Percentiles rank a stretch among this genome's conserved stretches.
These are phyloP conservation scores for Nothoprocta pentlandii DNA, from an alignment of 2,113 vertebrate genomes.

Conservation along the genomic window DNA sequence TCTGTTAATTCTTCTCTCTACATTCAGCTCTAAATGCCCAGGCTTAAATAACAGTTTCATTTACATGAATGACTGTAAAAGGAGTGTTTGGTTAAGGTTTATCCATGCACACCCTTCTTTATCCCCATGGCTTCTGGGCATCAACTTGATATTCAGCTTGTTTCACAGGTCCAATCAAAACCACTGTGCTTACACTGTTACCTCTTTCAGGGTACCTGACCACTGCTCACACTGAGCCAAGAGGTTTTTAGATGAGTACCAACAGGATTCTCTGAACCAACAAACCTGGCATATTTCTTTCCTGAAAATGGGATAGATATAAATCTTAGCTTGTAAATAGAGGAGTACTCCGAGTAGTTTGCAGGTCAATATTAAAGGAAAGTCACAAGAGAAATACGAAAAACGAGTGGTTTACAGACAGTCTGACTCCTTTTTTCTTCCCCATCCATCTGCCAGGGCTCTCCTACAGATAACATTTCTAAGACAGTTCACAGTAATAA, in stretches of 20 bases:
- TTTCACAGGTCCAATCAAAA: background rate
- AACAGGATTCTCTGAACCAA: background rate
- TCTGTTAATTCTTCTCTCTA: background rate
- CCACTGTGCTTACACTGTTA: background rate
- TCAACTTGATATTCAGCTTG: background rate
- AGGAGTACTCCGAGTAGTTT: background rate
- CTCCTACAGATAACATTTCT: background rate
- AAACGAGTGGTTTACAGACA: background rate
- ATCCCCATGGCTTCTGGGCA: background rate
- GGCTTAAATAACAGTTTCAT: background rate
- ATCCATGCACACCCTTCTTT: accelerated
- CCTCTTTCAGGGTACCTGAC: background rate
- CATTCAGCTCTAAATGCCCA: background rate
- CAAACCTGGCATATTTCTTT: background rate
- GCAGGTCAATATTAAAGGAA: background rate
- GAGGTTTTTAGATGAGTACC: background rate
- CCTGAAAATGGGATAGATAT: background rate
- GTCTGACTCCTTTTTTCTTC: background rate
- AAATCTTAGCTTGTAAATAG: background rate
- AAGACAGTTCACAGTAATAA: constrained; percentile 12
- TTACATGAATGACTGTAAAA: background rate
- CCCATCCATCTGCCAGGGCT: background rate
- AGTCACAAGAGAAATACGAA: background rate
- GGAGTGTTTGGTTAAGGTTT: background rate
- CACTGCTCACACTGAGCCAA: background rate